Evolutionary conservation across 2,797 vertebrate genomes (phyloP), one percentile per base, ranked within the genome.

Genomic region (Heteromormyrus szaboi): DNA sequence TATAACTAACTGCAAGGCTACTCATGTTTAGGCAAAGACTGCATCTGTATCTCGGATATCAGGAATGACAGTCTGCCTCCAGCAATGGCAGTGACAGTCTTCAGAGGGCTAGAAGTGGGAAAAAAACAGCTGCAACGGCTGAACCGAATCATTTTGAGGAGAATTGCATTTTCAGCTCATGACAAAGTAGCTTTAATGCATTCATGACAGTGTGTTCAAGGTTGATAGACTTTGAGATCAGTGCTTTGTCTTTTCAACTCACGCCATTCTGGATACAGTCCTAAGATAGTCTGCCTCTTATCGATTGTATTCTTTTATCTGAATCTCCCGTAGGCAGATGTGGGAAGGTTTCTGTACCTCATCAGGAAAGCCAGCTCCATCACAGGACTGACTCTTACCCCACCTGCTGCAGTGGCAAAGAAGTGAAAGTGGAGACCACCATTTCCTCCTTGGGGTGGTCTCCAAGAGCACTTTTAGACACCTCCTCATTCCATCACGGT

Each of bases 51-150:
- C 76, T 92, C 37, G 76, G 86, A 90, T 91, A 93, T 91, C 46
- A 79, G 89, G 79, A 86, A 54, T 90, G 93, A 92, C 92, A 92
- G 90, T 88, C 89, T 92, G 92, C 92, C 91, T 89, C 88, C 89
- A 92, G 88, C 90, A 91, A 91, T 92, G 90, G 91, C 65, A 91
- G 85, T 56, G 65, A 87, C 87, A 76, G 88, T 90, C 89, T 89
- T 41, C 89, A 9, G 88, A 91, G 89, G 88, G 88, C 62, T 85
- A 65, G 54, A 89, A 89, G 85, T 53, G 1, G 1, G 46, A 12
- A 5, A 25, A 88, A 88, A 87, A 79, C 68, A 86, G 50, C 76
- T 65, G 25, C 2, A 48, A 88, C 46, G 90, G 90, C 85, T 41
- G 51, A n/a, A n/a, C 6, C 6, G 1, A 86, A 41, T 19, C 85